Evolutionary conservation across 2,888 invertebrate species (phyloP), one percentile per base, ranked within the genome.

Genomic region (Deladenus siricidicola): DNA sequence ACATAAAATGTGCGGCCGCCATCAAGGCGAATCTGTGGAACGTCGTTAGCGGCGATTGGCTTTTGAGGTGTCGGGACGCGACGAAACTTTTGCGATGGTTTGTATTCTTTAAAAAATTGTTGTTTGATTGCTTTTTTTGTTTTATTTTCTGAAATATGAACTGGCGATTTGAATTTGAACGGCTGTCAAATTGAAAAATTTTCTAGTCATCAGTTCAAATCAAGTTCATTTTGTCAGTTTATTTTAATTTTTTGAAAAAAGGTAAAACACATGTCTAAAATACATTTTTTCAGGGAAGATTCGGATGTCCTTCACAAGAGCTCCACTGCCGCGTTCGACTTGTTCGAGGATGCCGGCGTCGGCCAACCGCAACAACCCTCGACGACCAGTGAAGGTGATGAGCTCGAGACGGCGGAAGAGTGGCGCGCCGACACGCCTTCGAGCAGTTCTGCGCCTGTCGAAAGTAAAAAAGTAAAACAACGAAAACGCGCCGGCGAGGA

Each of bases 21-120:
- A 54, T 59, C 4, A 62, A 65, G 50, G 42, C 49, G 19, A 44
- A 68, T 44, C 49, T 23, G 19, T 43, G 45, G 30, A 52, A 65
- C 44, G 50, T 62, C 19, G 62, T 64, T 14, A 28, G 28, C 30
- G 63, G 54, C 2, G n/a, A 56, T 26, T 65, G 65, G 65, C 48
- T 68, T 17, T 34, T 47, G 19, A 42, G 50, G 2, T 65, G 65
- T 48, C 17, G 17, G 8, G 54, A 68, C 17, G 28, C 28, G 2
- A 51, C 45, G 4, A 57, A 30, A 39, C 21, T 65, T 8, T 4
- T 65, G 14, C 58, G 57, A 24, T 65, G 65, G 65, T 65, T 14
- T 21, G 49, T 21, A 17, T 14, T 14, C 24, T 57, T 8, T 3
- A 17, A 19, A 23, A 23, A 8, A 1, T 44, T 19, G n/a, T 26